Evolutionary conservation across 2,797 vertebrate species (phyloP).

Genomic region (Microctenopoma lineatum): DNA sequence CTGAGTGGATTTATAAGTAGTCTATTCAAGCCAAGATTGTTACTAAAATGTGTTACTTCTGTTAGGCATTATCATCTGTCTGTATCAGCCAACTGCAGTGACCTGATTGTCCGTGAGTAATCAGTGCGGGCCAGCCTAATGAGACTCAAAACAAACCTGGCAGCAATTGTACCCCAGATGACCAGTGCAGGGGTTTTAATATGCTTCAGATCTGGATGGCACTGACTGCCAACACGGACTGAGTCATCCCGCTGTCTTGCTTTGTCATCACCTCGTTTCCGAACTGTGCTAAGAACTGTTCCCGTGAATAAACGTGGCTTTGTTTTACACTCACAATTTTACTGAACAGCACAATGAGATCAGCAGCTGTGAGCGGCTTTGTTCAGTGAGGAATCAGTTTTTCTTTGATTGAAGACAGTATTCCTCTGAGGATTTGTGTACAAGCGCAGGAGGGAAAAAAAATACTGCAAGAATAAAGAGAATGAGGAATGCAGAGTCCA

Average conservation of each 20-base stretch:
- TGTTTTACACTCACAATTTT: slow-evolving; percentile 59
- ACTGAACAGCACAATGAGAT: slow-evolving; percentile 54
- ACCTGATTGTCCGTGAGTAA: slow-evolving; percentile 63
- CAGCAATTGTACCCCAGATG: slow-evolving; percentile 54
- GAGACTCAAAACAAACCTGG: slow-evolving; percentile 65
- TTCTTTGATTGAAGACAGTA: slow-evolving; percentile 52
- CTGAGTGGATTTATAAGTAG: slow-evolving; percentile 65
- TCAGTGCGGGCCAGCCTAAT: slow-evolving; percentile 48
- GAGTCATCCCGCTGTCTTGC: slow-evolving; percentile 61
- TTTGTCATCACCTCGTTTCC: slow-evolving; percentile 53
- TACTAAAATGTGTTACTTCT: slow-evolving; percentile 47
- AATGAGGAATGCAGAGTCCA: slow-evolving; percentile 53
- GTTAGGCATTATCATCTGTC: slow-evolving; percentile 52
- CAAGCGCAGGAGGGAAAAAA: slow-evolving; percentile 33
- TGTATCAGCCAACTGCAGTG: slow-evolving; percentile 50
- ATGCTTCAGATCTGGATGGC: slow-evolving; percentile 57
- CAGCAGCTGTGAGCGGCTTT: slow-evolving; percentile 53
- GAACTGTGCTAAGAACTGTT: slow-evolving; percentile 28
- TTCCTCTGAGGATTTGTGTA: slow-evolving; percentile 50
- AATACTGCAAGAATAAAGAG: slow-evolving; percentile 21
- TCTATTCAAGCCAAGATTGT: slow-evolving; percentile 53
- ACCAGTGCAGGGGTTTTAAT: slow-evolving; percentile 62
- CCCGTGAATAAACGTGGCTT: slow-evolving; percentile 41
- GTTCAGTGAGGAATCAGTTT: slow-evolving; percentile 51
- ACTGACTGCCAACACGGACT: slow-evolving; percentile 45